phyloP scores from a whole-genome alignment of 2,797 vertebrate species.

The Oceanodroma leucorhoa region DNA sequence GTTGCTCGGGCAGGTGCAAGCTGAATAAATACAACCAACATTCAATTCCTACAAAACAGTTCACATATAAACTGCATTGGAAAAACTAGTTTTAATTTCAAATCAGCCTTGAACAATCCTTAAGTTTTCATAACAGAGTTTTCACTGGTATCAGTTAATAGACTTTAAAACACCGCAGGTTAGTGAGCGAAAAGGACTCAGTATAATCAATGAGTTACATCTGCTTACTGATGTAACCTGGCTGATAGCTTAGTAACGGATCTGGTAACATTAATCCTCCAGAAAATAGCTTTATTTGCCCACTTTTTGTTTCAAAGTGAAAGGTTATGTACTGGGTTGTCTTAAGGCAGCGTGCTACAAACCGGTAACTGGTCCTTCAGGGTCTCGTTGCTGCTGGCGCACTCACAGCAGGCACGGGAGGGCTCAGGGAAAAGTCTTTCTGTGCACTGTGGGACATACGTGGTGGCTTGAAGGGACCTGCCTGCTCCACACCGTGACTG shows the following conservation, averaged over 20 bases:
- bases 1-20: not conserved
- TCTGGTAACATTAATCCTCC: not conserved
- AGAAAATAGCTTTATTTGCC: not conserved
- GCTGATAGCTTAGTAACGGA: not conserved
- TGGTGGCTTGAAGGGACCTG: not conserved
- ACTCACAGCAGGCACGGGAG: not conserved
- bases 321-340: not conserved
- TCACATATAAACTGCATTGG: not conserved
- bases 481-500: not conserved
- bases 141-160: not conserved
- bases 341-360: not conserved
- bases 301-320: not conserved
- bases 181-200: not conserved
- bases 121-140: not conserved
- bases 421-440: not conserved
- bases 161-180: not conserved
- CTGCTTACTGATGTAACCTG: not conserved
- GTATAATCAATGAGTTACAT: not conserved
- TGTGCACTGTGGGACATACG: accelerated
- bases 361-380: not conserved
- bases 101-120: not conserved
- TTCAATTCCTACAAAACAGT: not conserved
- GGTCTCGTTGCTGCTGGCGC: not conserved
- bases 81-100: not conserved
- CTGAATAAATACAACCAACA: not conserved